Evolutionary conservation across 2,113 vertebrate genomes (phyloP).

Genomic region (Sardina pilchardus): DNA sequence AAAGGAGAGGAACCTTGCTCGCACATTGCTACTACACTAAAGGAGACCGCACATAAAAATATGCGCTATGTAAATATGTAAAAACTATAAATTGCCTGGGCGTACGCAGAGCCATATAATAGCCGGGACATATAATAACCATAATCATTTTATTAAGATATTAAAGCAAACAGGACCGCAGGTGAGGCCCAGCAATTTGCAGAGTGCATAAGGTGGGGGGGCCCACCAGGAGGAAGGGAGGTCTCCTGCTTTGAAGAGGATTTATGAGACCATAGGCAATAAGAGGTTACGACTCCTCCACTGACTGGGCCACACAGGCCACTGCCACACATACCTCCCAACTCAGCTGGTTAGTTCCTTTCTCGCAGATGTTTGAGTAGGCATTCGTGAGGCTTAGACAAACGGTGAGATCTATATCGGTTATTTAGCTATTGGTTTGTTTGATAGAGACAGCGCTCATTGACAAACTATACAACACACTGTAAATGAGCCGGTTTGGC

Average conservation of each 20-base stretch:
- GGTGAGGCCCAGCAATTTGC: not conserved
- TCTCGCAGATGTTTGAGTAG: not conserved
- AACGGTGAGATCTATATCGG: not conserved
- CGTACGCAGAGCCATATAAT: not conserved
- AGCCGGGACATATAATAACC: not conserved
- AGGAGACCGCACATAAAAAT: not conserved
- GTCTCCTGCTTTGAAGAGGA: conserved; percentile 10
- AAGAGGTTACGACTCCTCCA: not conserved
- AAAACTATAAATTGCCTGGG: not conserved
- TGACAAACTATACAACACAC: no score
- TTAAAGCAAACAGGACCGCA: not conserved
- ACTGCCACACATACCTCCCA: not conserved
- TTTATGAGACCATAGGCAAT: not conserved
- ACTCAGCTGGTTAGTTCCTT: not conserved
- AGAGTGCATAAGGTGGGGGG: not conserved
- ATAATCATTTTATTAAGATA: conserved; percentile 4
- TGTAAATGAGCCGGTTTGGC: no score
- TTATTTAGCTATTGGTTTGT: not conserved
- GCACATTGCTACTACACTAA: not conserved
- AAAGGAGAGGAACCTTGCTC: not conserved
- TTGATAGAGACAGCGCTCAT: no score
- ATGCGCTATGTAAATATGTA: not conserved
- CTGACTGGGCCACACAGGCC: not conserved
- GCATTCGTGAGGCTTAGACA: no score
- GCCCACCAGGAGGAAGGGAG: not conserved